These are phyloP conservation scores for Chascanopsetta lugubris DNA, from an alignment of 2,113 vertebrate genomes.

Conservation along the genomic window DNA sequence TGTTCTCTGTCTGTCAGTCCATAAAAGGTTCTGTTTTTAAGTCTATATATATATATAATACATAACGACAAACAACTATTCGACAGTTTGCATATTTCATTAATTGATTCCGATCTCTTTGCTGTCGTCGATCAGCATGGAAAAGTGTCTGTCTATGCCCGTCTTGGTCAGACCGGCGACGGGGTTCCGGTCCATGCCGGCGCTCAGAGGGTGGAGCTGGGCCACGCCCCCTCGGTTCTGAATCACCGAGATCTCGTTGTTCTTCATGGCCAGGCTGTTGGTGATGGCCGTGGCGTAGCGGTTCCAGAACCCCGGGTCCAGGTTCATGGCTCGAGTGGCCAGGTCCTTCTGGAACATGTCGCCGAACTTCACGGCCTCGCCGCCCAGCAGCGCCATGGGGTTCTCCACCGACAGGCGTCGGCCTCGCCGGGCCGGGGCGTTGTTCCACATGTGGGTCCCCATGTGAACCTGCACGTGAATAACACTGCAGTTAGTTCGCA, in stretches of 20 bases:
- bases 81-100: constrained; percentile 74
- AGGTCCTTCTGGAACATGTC: constrained; percentile 98
- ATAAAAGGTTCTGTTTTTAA: constrained; percentile 66
- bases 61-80: constrained; percentile 71
- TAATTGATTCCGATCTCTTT: constrained; percentile 98
- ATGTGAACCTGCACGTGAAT: constrained; percentile 91
- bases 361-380: constrained; percentile 91
- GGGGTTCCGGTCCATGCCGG: constrained; percentile 89
- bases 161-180: constrained; percentile 87
- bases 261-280: constrained; percentile 94
- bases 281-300: constrained; percentile 95
- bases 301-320: constrained; percentile 95
- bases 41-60: constrained; percentile 70
- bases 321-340: constrained; percentile 92
- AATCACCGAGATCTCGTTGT: constrained; percentile 99
- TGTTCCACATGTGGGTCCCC: constrained; percentile 99
- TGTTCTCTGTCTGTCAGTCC: constrained; percentile 48
- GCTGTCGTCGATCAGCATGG: constrained; percentile 94
- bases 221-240: constrained; percentile 93
- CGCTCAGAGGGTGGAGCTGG: constrained; percentile 88
- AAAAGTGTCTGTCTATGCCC: constrained; percentile 90
- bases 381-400: constrained; percentile 92
- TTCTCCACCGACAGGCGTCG: constrained; percentile 95
- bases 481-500: no score
- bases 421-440: constrained; percentile 91